Evolutionary conservation across 2,797 vertebrate species (phyloP), one percentile per base, ranked within the genome.

Genomic region (Cossypha heuglini): DNA sequence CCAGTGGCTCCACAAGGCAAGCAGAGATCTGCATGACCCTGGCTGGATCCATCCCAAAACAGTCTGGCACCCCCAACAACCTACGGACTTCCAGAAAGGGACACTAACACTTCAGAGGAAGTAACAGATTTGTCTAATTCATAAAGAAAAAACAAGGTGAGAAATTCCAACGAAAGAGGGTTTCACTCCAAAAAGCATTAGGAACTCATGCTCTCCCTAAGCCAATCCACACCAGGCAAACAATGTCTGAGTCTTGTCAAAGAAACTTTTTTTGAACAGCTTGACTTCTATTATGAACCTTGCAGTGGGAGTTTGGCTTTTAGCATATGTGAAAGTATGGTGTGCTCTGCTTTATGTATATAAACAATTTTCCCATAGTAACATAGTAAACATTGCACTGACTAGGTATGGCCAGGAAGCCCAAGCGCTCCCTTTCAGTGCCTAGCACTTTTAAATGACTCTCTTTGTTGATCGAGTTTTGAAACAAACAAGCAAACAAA

Each of bases 191-290:
- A 89, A 73, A 94, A 43, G 4, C n/a, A 31, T 18, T n/a, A 33
- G 17, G 28, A 74, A 9, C 5, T 14, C 0, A 0, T 31, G n/a
- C 5, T 86, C 25, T 59, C 25, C 28, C 22, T 59, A 79, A 21
- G 18, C 11, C 59, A 77, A 29, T n/a, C 25, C 59, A 86, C 35
- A 71, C 17, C 17, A 90, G 17, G 26, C 8, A 93, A 94, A 74
- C 1, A 0, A 57, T 77, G 54, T 33, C 48, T 40, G 16, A 75
- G 57, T n/a, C 40, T 49, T 33, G 15, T 59, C 55, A 54, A 82
- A 90, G 67, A 91, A 80, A 85, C 6, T 57, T 17, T 62, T 77
- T 85, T 45, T 92, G 31, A 95, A 90, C 57, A 94, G 66, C 73
- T 57, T 89, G 55, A 82, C 72, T 90, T 25, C 21, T 94, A 28